Evolutionary conservation across 2,888 invertebrate species (phyloP).

Genomic region (Aspidiotus destructor): DNA sequence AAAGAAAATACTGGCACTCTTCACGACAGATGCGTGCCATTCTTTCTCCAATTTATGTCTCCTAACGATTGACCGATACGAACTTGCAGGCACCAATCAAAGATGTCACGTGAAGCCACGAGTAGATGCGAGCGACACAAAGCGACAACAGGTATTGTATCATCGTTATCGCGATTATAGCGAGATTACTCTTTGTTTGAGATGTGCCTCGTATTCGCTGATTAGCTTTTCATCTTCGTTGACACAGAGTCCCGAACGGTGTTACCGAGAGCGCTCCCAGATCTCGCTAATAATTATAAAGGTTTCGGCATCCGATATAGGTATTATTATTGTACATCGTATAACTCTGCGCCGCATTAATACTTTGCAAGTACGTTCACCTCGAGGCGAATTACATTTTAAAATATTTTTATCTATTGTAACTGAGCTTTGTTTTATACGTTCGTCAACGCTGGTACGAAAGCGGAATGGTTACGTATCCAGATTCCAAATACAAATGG

Average conservation of each 20-base stretch:
- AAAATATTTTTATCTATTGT: constrained; percentile 23
- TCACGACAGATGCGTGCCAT: too few relatives aligned
- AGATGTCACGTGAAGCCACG: neutral
- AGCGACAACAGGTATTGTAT: neutral
- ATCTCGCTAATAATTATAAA: constrained; percentile 1
- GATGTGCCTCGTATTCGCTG: neutral
- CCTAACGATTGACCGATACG: constrained; percentile 2
- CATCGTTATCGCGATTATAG: constrained; percentile 5
- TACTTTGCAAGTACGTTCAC: constrained; percentile 14
- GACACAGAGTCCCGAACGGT: constrained; percentile 1
- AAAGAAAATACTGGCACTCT: too few relatives aligned
- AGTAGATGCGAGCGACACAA: neutral
- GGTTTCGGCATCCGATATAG: constrained; percentile 9
- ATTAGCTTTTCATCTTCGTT: constrained; percentile 7
- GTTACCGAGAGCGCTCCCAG: neutral
- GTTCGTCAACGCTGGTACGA: neutral
- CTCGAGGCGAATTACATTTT: constrained; percentile 18
- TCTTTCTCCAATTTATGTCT: too few relatives aligned
- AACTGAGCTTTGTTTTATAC: constrained; percentile 13
- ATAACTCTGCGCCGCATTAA: neutral
- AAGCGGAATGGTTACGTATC: constrained; percentile 9
- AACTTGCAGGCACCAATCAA: neutral
- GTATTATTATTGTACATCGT: neutral
- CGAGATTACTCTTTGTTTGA: constrained; percentile 10
- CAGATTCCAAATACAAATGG: too few relatives aligned